Evolutionary conservation across 2,113 vertebrate genomes (phyloP).

Genomic region (Micromys minutus): DNA sequence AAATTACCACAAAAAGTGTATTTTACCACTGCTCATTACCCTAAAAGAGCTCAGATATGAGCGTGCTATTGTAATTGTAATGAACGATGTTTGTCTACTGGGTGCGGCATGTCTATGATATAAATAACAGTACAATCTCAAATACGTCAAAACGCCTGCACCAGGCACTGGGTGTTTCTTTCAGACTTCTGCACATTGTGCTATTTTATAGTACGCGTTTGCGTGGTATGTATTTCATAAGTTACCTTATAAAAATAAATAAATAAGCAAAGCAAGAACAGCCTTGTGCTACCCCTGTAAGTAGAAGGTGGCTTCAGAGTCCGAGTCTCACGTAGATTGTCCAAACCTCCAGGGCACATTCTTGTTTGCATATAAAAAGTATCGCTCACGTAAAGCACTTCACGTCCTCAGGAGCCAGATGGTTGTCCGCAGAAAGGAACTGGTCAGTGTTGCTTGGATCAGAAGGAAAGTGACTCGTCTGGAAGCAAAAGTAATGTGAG

Average conservation of each 20-base stretch:
- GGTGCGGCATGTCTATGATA: background rate
- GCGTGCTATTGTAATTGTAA: background rate
- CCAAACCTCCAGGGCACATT: background rate
- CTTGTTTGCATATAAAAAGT: background rate
- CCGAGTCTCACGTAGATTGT: background rate
- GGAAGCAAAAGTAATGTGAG: conserved; percentile 20
- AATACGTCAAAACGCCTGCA: background rate
- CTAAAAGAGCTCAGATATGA: background rate
- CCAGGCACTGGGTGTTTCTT: background rate
- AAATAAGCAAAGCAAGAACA: conserved; percentile 24
- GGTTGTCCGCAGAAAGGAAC: conserved; percentile 82
- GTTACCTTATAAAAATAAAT: background rate
- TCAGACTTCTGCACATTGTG: background rate
- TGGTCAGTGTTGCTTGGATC: conserved; percentile 80
- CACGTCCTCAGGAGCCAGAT: conserved; percentile 80
- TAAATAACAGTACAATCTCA: background rate
- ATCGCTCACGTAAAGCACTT: conserved; percentile 1
- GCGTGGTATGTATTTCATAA: background rate
- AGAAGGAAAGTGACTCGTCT: background rate
- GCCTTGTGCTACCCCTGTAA: background rate
- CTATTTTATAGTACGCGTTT: background rate
- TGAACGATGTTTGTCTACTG: background rate
- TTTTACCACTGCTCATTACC: background rate
- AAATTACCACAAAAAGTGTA: background rate
- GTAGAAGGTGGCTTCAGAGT: background rate